These are phyloP conservation scores for Cyclophora punctaria DNA, from an alignment of 2,888 invertebrate species.

Conservation along the genomic window DNA sequence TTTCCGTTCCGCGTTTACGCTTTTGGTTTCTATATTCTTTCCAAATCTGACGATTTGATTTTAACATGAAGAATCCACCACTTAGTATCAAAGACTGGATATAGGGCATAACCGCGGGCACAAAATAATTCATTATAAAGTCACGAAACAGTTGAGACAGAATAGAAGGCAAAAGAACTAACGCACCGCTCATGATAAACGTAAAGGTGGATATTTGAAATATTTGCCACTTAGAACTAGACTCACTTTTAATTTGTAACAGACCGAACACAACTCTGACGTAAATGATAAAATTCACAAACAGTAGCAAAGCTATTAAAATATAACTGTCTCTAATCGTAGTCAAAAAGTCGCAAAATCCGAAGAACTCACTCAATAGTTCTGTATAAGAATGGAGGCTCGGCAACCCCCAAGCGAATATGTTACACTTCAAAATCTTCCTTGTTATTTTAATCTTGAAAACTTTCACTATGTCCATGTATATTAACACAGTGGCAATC, in stretches of 20 bases:
- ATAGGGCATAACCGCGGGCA: background rate
- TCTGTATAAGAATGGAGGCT: background rate
- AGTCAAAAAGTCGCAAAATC: background rate
- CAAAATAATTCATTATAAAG: background rate
- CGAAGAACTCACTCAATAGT: background rate
- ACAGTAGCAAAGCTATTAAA: background rate
- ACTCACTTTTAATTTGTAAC: background rate
- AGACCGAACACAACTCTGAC: background rate
- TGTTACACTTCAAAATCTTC: background rate
- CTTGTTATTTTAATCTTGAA: background rate
- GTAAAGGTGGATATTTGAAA: background rate
- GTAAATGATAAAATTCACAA: background rate
- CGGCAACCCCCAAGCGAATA: background rate
- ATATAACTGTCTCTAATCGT: background rate
- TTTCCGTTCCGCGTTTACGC: too few relatives aligned
- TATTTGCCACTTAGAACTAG: background rate
- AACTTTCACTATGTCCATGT: background rate
- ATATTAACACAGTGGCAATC: background rate
- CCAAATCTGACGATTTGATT: background rate
- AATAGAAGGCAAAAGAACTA: background rate
- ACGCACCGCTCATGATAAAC: background rate
- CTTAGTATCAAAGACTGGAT: background rate
- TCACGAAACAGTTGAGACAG: too few relatives aligned
- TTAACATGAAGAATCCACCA: background rate
- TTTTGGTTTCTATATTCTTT: too few relatives aligned